phyloP scores from a whole-genome alignment of 2,888 invertebrate genomes.

The Leuctra nigra region DNA sequence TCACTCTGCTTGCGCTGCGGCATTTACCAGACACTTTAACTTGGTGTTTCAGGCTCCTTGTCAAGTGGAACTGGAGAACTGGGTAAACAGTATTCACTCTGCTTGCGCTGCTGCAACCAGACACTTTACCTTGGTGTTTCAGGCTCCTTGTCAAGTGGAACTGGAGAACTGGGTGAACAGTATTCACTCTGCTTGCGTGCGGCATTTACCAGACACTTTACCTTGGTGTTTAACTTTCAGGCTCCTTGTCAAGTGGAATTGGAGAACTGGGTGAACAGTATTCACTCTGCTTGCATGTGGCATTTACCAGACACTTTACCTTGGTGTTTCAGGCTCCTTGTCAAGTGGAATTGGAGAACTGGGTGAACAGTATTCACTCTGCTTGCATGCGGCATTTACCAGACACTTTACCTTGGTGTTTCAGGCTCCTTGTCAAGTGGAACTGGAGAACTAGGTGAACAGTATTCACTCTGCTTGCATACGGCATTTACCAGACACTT shows the following conservation, averaged over 20 bases:
- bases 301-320: no score
- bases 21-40: constrained; percentile 93
- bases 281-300: no score
- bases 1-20: constrained; percentile 96
- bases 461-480: constrained; percentile 98
- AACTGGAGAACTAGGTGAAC: constrained; percentile 97
- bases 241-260: no score
- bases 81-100: no score
- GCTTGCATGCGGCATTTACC: constrained; percentile 97
- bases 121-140: neutral
- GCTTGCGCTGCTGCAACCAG: neutral
- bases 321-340: constrained; percentile 63
- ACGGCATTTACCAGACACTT: constrained; percentile 94
- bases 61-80: no score
- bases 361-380: constrained; percentile 97
- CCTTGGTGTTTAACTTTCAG: no score
- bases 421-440: constrained; percentile 78
- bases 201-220: constrained; percentile 92
- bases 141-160: constrained; percentile 79
- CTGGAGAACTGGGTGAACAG: constrained; percentile 98
- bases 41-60: no score
- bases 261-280: no score
- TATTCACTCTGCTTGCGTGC: constrained; percentile 98
- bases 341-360: constrained; percentile 94
- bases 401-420: no score